Base-by-base conservation (phyloP, 2,113 vertebrate species). In the Bos javanicus region DNA sequence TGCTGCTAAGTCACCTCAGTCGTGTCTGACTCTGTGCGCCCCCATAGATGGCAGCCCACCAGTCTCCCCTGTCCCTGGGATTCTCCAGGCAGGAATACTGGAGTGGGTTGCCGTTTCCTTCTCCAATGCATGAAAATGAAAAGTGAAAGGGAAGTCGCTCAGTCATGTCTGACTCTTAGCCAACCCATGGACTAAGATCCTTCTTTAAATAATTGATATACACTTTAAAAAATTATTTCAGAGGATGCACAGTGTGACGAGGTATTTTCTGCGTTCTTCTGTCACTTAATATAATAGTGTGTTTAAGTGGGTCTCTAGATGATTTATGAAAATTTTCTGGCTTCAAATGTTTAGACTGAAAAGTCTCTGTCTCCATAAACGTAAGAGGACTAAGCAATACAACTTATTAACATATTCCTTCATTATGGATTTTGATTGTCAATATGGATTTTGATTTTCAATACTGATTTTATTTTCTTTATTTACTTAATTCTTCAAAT, bases 11-110 rank as follows among this genome's bases (percentile, higher is more conserved):
- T n/a, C 16, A 33, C 30, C 17, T n/a, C 62, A 64, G 3, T 17
- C 1, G 0, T 64, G 3, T 64, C 16, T 4, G 8, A n/a, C 30
- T 64, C 62, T 19, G 7, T n/a, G 15, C 0, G 3, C n/a, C 33
- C 33, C 16, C 62, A n/a, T 64, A 64, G 62, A 33, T 0, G 30
- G 62, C 15, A 17, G 30, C 30, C 30, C 62, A 64, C 62, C 62
- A n/a, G 33, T 2, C 16, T 64, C 33, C 62, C 62, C 62, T 2
- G 0, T 64, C 33, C 33, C 62, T n/a, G 15, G 15, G 30, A 64
- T 64, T n/a, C 62, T 64, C 15, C 62, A n/a, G 30, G 15, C 3
- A n/a, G n/a, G 30, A 64, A 64, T 15, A 64, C 15, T 64, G 62
- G 30, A 64, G 6, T n/a, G 62, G 7, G 30, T 64, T 64, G 62